Percentiles rank a stretch among this genome's conserved stretches.
These are phyloP conservation scores for Harpegnathos saltator DNA, from an alignment of 1,140 invertebrate genomes.

Conservation along the genomic window DNA sequence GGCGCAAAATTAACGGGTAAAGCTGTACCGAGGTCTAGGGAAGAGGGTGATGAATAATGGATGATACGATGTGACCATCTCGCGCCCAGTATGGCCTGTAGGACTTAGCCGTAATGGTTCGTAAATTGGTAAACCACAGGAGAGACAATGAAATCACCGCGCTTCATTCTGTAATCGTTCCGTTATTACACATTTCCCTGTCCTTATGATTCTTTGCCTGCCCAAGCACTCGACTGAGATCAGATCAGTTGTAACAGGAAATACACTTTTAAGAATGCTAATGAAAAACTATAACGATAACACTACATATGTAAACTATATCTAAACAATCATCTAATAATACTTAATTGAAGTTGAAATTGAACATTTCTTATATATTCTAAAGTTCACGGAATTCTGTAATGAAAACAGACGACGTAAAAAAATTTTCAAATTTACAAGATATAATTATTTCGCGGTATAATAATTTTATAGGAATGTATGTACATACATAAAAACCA, in stretches of 20 bases:
- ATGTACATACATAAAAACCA: neutral
- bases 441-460: neutral
- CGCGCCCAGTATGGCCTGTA: constrained; percentile 77
- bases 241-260: constrained; percentile 16
- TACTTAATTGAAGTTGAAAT: no score
- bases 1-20: constrained; percentile 58
- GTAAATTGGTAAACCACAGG: constrained; percentile 83
- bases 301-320: no score
- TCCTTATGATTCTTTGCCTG: constrained; percentile 68
- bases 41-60: constrained; percentile 84
- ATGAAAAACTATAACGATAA: neutral
- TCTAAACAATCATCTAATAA: no score
- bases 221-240: constrained; percentile 49
- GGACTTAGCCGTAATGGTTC: constrained; percentile 80
- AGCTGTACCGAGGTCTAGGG: constrained; percentile 67
- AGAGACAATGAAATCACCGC: constrained; percentile 79
- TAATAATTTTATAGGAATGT: neutral
- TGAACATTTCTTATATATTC: no score
- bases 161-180: constrained; percentile 77
- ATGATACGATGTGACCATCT: constrained; percentile 81
- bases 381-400: no score
- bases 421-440: neutral
- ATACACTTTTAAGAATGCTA: neutral
- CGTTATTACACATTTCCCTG: constrained; percentile 79
- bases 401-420: no score